phyloP scores from a whole-genome alignment of 1,140 invertebrate genomes.

The Caenorhabditis remanei region DNA sequence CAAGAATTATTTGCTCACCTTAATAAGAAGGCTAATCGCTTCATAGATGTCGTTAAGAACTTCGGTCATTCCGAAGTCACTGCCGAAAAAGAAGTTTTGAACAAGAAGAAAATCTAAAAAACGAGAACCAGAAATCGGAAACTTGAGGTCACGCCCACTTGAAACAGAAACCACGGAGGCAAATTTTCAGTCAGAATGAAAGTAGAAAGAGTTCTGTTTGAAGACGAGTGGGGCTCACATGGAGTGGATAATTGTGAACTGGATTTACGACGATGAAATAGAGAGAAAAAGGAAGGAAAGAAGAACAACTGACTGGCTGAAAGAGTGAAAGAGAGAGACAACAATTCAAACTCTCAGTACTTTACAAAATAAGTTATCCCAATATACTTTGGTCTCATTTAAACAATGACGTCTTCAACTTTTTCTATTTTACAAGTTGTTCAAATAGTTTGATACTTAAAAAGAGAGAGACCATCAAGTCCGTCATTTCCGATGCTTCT shows the following conservation, averaged over 20 bases:
- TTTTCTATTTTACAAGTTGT: not conserved
- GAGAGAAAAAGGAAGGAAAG: not conserved
- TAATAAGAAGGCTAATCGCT: constrained; percentile 41
- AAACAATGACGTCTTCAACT: not conserved
- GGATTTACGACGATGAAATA: not conserved
- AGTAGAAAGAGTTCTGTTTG: not conserved
- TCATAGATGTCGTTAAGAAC: constrained; percentile 48
- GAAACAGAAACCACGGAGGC: constrained; percentile 1
- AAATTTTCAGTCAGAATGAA: not conserved
- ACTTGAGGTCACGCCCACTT: constrained; percentile 23
- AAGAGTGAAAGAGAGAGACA: not conserved
- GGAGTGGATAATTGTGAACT: constrained; percentile 18
- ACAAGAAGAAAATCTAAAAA: not conserved
- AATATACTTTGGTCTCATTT: constrained; percentile 12
- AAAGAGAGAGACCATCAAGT: not conserved
- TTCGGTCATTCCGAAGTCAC: not conserved
- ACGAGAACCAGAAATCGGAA: constrained; percentile 26
- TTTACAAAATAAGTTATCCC: not conserved
- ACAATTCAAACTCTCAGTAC: not conserved
- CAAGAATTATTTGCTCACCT: constrained; percentile 3
- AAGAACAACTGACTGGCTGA: constrained; percentile 9
- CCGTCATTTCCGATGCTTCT: constrained; percentile 9
- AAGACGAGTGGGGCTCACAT: constrained; percentile 16
- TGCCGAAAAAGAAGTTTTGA: constrained; percentile 2
- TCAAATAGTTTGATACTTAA: constrained; percentile 8